phyloP scores from a whole-genome alignment of 2,888 invertebrate species.

The Leucophora obtusa region DNA sequence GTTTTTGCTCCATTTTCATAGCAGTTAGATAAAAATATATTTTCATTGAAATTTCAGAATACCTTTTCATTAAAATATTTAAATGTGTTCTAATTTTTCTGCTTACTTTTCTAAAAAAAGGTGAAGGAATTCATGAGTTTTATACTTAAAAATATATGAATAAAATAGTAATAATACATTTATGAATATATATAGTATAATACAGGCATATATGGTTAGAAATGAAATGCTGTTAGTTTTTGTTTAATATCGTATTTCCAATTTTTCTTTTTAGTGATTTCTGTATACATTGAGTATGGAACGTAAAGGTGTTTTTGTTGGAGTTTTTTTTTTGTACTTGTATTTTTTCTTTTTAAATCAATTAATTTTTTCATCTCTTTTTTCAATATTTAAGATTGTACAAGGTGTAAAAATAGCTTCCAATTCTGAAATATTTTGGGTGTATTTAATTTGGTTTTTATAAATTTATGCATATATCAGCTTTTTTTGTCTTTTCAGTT shows the following conservation, averaged over 20 bases:
- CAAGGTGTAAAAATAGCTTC: slow-evolving; percentile 67
- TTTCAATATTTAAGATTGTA: slow-evolving; percentile 64
- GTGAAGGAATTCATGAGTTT: not conserved
- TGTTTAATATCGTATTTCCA: slow-evolving; percentile 26
- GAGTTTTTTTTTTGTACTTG: slow-evolving; percentile 62
- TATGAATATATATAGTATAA: slow-evolving; percentile 50
- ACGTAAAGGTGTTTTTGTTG: slow-evolving; percentile 26
- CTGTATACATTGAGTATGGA: slow-evolving; percentile 60
- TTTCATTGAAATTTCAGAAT: not conserved
- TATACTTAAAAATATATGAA: slow-evolving; percentile 35
- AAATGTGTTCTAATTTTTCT: not conserved
- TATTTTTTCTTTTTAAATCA: slow-evolving; percentile 43
- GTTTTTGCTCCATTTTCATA: no score
- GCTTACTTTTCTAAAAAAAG: not conserved
- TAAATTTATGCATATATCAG: slow-evolving; percentile 21
- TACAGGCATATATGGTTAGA: slow-evolving; percentile 59
- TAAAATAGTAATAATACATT: slow-evolving; percentile 32
- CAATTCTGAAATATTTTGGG: slow-evolving; percentile 44
- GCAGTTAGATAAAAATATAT: no score
- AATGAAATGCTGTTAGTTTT: slow-evolving; percentile 48
- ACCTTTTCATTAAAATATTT: not conserved
- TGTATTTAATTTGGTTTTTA: slow-evolving; percentile 17
- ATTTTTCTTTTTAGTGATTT: slow-evolving; percentile 28
- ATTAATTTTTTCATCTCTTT: slow-evolving; percentile 33
- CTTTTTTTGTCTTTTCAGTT: slow-evolving; percentile 10